Conservation (phyloP, 2,113 vertebrate species). For the Tychaedon coryphoeus region DNA sequence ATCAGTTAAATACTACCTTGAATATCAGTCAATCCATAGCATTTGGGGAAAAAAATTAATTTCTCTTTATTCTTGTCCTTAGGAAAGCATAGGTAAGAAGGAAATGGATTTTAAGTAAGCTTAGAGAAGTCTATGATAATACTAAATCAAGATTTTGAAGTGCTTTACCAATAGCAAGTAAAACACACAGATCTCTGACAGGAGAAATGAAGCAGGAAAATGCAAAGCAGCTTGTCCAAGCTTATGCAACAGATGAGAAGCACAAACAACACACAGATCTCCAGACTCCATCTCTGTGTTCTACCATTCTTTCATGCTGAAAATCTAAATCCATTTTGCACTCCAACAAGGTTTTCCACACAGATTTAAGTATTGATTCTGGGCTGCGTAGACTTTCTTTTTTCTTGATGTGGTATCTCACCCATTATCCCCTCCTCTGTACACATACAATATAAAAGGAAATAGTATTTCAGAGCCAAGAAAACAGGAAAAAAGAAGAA, state of each 20-base stretch:
- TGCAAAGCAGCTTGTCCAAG: not conserved
- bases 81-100: not conserved
- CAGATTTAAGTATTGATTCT: not conserved
- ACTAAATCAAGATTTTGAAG: not conserved
- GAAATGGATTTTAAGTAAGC: not conserved
- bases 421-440: not conserved
- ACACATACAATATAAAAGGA: not conserved
- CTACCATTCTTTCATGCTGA: not conserved
- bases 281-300: not conserved
- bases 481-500: accelerated
- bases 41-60: not conserved
- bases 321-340: not conserved
- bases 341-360: not conserved
- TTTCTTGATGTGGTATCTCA: not conserved
- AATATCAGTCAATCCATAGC: not conserved
- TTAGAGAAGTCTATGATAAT: not conserved
- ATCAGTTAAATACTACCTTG: not conserved
- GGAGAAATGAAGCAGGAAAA: not conserved
- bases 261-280: not conserved
- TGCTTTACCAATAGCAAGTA: not conserved
- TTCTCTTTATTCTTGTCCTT: not conserved
- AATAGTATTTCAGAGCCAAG: not conserved
- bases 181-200: not conserved
- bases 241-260: not conserved
- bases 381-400: not conserved